Base-by-base conservation (phyloP, 2,888 invertebrate genomes). In the Stenodema calcarata region DNA sequence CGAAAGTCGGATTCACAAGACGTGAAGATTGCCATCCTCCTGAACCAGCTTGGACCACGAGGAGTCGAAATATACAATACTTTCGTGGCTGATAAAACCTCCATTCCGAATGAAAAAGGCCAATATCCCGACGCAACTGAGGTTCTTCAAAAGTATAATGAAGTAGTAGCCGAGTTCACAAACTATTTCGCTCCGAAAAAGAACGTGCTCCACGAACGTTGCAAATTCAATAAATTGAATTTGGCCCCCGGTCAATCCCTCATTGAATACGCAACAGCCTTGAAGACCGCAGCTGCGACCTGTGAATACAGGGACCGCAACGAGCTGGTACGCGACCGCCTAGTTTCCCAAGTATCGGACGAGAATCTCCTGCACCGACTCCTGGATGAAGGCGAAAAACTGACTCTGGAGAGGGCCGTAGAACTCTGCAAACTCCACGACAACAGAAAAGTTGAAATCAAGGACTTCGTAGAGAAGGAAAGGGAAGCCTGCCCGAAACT, bases 171-270 rank as follows among this genome's bases (percentile, higher is more conserved):
- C 12, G 70, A 27, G n/a, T 70, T 70, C 28, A 70, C 27, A 11
- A 28, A 30, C 28, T 12, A 70, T 28, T 76, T 76, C 18, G 0
- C 76, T 0, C 76, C 35, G n/a, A 76, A 35, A 14, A 76, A 41
- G n/a, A 76, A 41, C 30, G 11, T 76, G 4, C 16, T 76, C 11
- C 76, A 76, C 41, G 76, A 76, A 35, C 30, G 76, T 18, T 76
- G 41, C 41, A 76, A 76, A 76, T 76, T 76, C n/a, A 76, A 76
- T n/a, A 76, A 76, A 35, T 11, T 76, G 16, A 35, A 41, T 23
- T 30, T 73, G 27, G 23, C 16, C 6, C 12, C 73, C 3, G 30
- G 73, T 9, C 73, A 73, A 16, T 76, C 76, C 2, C 76, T 76
- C 11, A n/a, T 76, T 7, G 76, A 76, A 6, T 76, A 76, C n/a